These are phyloP conservation scores for Philereme vetulata DNA, from an alignment of 2,888 invertebrate genomes.

Conservation along the genomic window DNA sequence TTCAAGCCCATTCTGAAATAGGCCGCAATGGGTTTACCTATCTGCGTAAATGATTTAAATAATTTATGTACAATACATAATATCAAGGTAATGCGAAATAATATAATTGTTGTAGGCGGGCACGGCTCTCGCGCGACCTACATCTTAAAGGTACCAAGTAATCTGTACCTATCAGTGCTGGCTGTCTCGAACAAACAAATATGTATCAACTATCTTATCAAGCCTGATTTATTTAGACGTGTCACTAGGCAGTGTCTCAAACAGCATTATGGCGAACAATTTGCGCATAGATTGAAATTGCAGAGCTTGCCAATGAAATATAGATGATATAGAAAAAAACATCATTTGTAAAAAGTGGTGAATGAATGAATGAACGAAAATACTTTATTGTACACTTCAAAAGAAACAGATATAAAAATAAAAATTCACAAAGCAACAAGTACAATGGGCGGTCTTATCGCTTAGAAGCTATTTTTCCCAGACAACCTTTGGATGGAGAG, in stretches of 20 bases:
- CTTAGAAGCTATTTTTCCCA: too few species aligned
- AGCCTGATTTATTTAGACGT: constrained; percentile 65
- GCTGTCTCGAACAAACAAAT: constrained; percentile 49
- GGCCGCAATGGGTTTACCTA: background rate
- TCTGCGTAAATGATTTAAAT: constrained; percentile 12
- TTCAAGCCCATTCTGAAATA: constrained; percentile 6
- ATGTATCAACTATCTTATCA: constrained; percentile 63
- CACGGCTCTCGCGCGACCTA: constrained; percentile 24
- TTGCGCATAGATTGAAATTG: constrained; percentile 25
- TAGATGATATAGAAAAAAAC: constrained; percentile 21
- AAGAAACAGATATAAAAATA: too few species aligned
- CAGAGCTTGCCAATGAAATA: constrained; percentile 21
- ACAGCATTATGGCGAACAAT: constrained; percentile 13
- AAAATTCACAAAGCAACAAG: too few species aligned
- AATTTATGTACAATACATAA: constrained; percentile 9
- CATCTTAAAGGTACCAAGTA: constrained; percentile 15
- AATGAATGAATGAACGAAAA: too few species aligned
- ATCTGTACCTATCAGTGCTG: constrained; percentile 18
- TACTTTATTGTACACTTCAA: too few species aligned
- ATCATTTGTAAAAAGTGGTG: too few species aligned
- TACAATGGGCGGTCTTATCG: too few species aligned
- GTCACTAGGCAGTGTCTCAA: constrained; percentile 40
- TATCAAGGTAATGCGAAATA: constrained; percentile 23
- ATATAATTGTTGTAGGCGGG: constrained; percentile 30
- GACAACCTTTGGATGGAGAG: too few species aligned